A percentile compares a stretch with the other conserved stretches of the same genome.
Conservation (phyloP, 2,797 vertebrate genomes). For the Peromyscus nudipes region DNA sequence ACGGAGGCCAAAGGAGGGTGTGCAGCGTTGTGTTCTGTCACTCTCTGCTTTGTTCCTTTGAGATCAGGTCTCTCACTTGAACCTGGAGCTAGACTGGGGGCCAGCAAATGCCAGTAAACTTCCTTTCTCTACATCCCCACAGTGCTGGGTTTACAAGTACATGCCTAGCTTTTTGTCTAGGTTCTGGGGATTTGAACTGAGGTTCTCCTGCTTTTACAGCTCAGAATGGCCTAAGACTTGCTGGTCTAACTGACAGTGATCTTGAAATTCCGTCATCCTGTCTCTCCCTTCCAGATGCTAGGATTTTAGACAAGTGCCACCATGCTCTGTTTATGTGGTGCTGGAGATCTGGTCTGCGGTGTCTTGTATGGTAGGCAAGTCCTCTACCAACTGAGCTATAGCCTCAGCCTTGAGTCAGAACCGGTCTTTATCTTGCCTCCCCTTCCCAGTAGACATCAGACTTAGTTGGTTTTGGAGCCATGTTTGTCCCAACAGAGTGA, state of each 20-base stretch:
- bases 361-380: background rate
- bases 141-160: background rate
- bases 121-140: background rate
- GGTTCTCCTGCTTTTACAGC: background rate
- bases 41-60: background rate
- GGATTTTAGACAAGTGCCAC: background rate
- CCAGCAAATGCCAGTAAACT: background rate
- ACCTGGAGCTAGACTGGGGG: background rate
- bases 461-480: background rate
- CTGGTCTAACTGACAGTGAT: background rate
- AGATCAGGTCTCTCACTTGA: background rate
- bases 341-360: background rate
- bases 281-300: background rate
- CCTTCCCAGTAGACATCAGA: background rate
- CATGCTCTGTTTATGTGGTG: background rate
- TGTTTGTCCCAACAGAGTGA: background rate
- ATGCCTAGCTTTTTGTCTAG: background rate
- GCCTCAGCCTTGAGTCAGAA: background rate
- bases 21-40: background rate
- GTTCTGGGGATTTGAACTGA: background rate
- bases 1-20: background rate
- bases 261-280: background rate
- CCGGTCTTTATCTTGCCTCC: background rate
- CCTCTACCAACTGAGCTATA: background rate
- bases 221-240: background rate